Conservation (phyloP, 2,113 vertebrate species). For the Pogona vitticeps region DNA sequence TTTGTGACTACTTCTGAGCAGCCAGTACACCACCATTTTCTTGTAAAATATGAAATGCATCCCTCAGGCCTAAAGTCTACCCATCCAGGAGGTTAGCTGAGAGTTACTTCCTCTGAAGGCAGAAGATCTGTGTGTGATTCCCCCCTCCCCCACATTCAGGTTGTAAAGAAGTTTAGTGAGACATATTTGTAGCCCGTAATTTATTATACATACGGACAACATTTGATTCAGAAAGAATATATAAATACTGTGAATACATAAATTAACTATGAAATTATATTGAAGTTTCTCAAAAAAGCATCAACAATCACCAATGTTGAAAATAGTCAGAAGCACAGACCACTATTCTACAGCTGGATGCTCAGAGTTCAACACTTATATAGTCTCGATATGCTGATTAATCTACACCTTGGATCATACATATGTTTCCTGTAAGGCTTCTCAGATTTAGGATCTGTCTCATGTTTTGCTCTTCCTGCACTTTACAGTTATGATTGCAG, state of each 20-base stretch:
- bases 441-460: conserved; percentile 56
- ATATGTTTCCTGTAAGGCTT: conserved; percentile 59
- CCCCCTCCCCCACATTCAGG: too few relatives aligned
- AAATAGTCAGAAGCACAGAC: conserved; percentile 66
- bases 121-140: not conserved
- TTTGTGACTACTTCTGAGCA: too few relatives aligned
- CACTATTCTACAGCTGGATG: conserved; percentile 58
- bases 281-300: not conserved
- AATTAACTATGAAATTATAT: not conserved
- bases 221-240: too few relatives aligned
- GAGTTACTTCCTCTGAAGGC: not conserved
- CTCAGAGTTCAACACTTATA: not conserved
- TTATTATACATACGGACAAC: too few relatives aligned
- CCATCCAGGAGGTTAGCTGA: not conserved
- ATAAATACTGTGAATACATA: too few relatives aligned
- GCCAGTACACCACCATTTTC: too few relatives aligned
- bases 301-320: not conserved
- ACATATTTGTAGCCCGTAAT: not conserved
- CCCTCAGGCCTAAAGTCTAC: too few relatives aligned
- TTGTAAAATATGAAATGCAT: too few relatives aligned
- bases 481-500: conserved; percentile 47
- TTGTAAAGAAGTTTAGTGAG: not conserved
- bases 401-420: too few relatives aligned
- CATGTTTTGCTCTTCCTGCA: conserved; percentile 42
- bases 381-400: too few relatives aligned